These are phyloP conservation scores for Platycercus adscitus DNA, from an alignment of 2,113 vertebrate species.

Conservation along the genomic window DNA sequence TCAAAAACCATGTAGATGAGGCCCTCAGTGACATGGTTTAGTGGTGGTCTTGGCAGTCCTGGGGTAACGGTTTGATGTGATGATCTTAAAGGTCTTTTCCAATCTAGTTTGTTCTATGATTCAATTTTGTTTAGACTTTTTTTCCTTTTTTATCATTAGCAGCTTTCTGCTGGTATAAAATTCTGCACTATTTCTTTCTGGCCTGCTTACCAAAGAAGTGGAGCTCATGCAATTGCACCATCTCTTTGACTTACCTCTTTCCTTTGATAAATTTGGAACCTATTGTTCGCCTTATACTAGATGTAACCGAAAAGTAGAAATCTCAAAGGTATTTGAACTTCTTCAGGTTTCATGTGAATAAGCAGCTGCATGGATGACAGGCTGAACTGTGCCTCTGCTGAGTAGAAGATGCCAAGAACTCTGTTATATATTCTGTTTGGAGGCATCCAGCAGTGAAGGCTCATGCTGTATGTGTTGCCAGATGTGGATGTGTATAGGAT, in stretches of 20 bases:
- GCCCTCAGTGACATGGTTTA: background rate
- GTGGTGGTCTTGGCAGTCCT: background rate
- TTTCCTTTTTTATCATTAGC: background rate
- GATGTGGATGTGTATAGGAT: background rate
- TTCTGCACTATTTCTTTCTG: background rate
- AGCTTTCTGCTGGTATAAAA: background rate
- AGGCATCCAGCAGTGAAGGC: background rate
- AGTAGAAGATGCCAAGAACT: background rate
- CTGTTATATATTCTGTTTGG: background rate
- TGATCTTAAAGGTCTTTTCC: background rate
- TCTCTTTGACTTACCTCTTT: background rate
- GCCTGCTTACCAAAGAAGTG: background rate
- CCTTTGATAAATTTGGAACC: background rate
- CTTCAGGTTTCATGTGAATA: background rate
- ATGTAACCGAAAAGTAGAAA: background rate
- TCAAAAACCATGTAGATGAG: background rate
- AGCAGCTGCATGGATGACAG: background rate
- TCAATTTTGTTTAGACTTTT: background rate
- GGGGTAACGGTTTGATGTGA: background rate
- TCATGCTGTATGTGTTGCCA: background rate
- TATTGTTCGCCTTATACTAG: background rate
- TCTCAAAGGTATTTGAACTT: background rate
- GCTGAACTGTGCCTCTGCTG: background rate
- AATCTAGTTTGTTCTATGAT: background rate
- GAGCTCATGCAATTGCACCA: background rate